Base-by-base conservation (phyloP, 2,888 invertebrate species). In the Drosophila sordidapex region DNA sequence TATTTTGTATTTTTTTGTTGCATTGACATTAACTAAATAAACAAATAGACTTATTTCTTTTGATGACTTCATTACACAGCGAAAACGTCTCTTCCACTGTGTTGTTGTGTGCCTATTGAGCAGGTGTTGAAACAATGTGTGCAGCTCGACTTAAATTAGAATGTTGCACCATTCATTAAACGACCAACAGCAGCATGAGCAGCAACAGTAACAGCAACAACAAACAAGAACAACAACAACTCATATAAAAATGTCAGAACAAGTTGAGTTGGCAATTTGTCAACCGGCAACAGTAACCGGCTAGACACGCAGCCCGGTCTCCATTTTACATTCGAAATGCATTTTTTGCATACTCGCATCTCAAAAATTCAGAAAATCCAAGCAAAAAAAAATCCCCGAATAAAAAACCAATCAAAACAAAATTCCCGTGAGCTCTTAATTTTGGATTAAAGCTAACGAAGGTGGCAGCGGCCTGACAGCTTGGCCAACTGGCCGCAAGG, bases 121-220 rank as follows among this genome's bases (percentile, higher is more conserved):
- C 90, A 82, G 90, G 86, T 86, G 86, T 87, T 88, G 86, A 89
- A 86, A 89, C 90, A 89, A 89, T 85, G 88, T 86, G 82, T 82
- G 82, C 80, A 70, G 82, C 78, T 81, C 87, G 86, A 88, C 88
- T 90, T 83, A 78, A 84, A 89, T 87, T 87, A 87, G 84, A 87
- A 87, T 90, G 90, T 87, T 87, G 90, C 87, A 90, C 90, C 90
- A 89, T 90, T 79, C 80, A 81, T 87, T 81, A 68, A 76, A 77
- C 70, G 65, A 76, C 58, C 57, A 73, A 46, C 74, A 74, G 31
- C 64, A 61, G 36, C 63, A 67, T 21, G 15, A 21, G 21, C 46
- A 15, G 21, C 46, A 46, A 51, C 43, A 15, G 21, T 21, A 46
- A 51, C 43, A 76, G 56, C 64, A 69, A 36, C 43, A 74, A 38